A percentile compares a stretch with the other conserved stretches of the same genome.
phyloP scores from a whole-genome alignment of 2,113 vertebrate species.

The Choloepus hoffmanni region DNA sequence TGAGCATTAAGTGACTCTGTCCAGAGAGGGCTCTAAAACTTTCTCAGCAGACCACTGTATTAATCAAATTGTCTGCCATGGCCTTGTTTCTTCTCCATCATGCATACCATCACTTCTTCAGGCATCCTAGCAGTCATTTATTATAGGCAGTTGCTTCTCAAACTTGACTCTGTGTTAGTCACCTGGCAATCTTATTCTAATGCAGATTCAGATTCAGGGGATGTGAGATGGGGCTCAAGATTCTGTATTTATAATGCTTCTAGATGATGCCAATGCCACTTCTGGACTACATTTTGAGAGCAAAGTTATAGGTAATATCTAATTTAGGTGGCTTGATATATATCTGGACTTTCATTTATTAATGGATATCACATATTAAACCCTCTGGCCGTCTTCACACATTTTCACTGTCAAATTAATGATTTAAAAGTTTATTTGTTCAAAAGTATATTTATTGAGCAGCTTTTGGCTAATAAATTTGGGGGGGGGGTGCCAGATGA shows the following conservation, averaged over 20 bases:
- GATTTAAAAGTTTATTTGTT: conserved; percentile 47
- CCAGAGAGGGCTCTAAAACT: not conserved
- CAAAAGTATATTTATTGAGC: not conserved
- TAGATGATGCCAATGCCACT: rapidly evolving
- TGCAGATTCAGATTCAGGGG: not conserved
- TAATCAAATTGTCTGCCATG: not conserved
- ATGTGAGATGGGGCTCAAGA: not conserved
- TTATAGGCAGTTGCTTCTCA: not conserved
- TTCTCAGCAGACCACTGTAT: not conserved
- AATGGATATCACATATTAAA: not conserved
- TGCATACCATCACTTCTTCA: not conserved
- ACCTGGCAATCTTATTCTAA: not conserved
- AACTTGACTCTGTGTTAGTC: not conserved
- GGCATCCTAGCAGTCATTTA: not conserved
- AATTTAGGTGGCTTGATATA: not conserved
- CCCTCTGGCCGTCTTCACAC: not conserved
- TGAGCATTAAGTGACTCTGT: conserved; percentile 21
- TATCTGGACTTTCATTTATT: conserved; percentile 11
- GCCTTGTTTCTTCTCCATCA: not conserved
- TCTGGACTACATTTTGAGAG: not conserved
- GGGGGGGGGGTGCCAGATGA: not conserved
- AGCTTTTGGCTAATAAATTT: conserved; percentile 14
- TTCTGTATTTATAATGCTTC: not conserved
- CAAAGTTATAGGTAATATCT: not conserved
- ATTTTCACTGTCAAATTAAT: conserved; percentile 18